Evolutionary conservation across 2,797 vertebrate genomes (phyloP), one percentile per base, ranked within the genome.

Genomic region (Acropternis orthonyx): DNA sequence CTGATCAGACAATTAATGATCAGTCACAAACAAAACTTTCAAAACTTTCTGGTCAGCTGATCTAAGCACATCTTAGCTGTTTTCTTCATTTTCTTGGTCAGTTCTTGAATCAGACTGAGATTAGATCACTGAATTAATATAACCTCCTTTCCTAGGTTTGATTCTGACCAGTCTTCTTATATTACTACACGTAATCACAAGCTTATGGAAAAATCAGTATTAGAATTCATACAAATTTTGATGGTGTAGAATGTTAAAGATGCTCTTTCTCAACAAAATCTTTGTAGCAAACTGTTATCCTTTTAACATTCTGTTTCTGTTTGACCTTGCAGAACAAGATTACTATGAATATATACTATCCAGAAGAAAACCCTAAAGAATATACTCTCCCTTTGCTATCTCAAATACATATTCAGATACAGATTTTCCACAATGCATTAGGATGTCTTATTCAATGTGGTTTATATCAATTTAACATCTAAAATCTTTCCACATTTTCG

Each of bases 251-350:
- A 46, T 83, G 37, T 34, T 63, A 83, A 85, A 77, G 26, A 71
- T 28, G 16, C 14, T 83, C 48, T 86, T 90, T 83, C 80, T 75
- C 69, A 68, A 66, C 58, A 88, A 75, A 62, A 46, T 72, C n/a
- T 51, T 84, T 46, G 46, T 68, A 54, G 80, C 30, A 76, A 93
- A 62, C 36, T 41, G 36, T 83, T 71, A 59, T 17, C 32, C 22
- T 84, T 92, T 74, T 62, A 93, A 76, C 7, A 30, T 54, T 30
- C 59, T 10, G 14, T 30, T 95, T 67, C 82, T 52, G 17, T 77
- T 88, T 88, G 61, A 92, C 76, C 83, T 89, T 89, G 34, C 54
- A 93, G 44, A 78, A 75, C 37, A 81, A 90, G 58, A 88, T 28
- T 37, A 89, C 37, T 63, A 67, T 67, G 73, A 86, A 77, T 44